phyloP scores from a whole-genome alignment of 2,113 vertebrate genomes.

The Lycaon pictus region DNA sequence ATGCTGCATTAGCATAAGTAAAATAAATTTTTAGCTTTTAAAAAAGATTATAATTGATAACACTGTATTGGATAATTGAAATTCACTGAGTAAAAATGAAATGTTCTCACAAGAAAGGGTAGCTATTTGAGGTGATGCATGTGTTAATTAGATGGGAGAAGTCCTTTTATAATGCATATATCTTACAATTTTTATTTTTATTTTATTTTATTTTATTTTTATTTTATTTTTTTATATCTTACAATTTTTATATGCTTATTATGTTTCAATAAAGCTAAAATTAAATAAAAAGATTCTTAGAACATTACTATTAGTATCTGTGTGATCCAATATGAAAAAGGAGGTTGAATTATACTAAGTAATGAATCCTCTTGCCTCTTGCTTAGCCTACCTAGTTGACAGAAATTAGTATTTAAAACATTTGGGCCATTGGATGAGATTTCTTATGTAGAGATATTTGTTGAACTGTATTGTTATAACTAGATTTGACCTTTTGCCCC shows the following conservation, averaged over 20 bases:
- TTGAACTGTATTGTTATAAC: neutral
- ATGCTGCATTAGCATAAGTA: neutral
- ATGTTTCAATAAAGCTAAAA: neutral
- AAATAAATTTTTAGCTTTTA: slow-evolving; percentile 35
- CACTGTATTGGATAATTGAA: neutral
- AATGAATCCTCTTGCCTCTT: neutral
- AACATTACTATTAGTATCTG: neutral
- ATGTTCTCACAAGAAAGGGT: neutral
- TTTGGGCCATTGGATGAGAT: neutral
- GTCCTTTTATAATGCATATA: neutral
- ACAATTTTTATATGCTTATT: neutral
- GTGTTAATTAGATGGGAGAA: neutral
- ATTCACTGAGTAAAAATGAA: neutral
- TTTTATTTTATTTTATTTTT: no score
- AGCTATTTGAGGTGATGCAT: slow-evolving; percentile 2
- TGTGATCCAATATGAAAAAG: neutral
- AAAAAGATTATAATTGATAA: slow-evolving; percentile 16
- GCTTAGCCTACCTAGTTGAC: neutral
- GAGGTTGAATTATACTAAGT: slow-evolving; percentile 31
- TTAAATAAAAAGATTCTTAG: neutral
- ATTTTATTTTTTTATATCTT: neutral
- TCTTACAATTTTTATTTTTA: slow-evolving; percentile 2
- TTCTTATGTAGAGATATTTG: slow-evolving; percentile 9
- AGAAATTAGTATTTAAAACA: slow-evolving; percentile 14
- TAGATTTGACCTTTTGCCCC: neutral